Base-by-base conservation (phyloP, 1,140 invertebrate genomes). In the Musca domestica region DNA sequence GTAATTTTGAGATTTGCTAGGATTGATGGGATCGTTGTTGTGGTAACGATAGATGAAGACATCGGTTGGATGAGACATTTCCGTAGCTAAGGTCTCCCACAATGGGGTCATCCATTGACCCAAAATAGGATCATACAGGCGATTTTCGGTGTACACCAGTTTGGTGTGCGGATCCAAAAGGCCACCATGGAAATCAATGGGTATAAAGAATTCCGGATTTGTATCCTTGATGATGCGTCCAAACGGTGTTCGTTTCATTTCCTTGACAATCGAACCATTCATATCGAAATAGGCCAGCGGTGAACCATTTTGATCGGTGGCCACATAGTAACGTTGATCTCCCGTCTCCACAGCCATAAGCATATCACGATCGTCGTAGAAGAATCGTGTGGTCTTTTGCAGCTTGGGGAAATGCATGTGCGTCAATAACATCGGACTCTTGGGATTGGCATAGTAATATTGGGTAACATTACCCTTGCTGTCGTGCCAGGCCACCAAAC, bases 41-140 rank as follows among this genome's bases (percentile, higher is more conserved):
- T 91, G 88, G 84, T 95, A 96, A 68, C 94, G 85, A 75, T 97
- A 96, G 66, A 95, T 92, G 76, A 95, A 96, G 20, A 97, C 91
- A 75, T 95, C 92, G 0, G 91, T 93, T 1, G 94, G 94, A 15
- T 90, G 88, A 9, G 89, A 92, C 58, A 96, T 83, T 67, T 89
- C 85, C 14, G 91, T 91, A 0, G 93, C 91, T 69, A 96, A 85
- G 69, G 91, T 88, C 73, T 94, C 91, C 91, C 95, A 98, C 27
- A 91, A 89, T 1, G 96, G 95, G 0, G 93, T 94, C 87, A 97
- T 92, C 94, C 95, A 98, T 75, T 96, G 94, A 3, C 95, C 95
- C 47, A 96, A 92, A 0, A 90, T 87, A 0, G 96, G 93, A 83
- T 98, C 96, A 79, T 98, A 98, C 56, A 96, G 86, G 64, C 95